Evolutionary conservation across 2,888 invertebrate genomes (phyloP).

Genomic region (Stegana nigrithorax): DNA sequence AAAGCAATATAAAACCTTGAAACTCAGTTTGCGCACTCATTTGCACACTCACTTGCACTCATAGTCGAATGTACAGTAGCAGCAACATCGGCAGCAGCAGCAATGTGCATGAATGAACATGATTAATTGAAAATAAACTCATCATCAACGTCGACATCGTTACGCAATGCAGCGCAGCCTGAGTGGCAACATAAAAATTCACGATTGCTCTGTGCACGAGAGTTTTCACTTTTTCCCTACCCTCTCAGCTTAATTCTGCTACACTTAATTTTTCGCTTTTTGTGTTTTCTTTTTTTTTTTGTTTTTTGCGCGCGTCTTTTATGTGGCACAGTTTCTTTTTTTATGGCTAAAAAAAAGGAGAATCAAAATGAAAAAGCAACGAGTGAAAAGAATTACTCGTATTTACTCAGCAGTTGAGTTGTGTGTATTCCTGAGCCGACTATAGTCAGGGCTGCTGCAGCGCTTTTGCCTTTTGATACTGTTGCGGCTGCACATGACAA

Average conservation of each 20-base stretch:
- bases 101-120: background rate
- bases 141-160: background rate
- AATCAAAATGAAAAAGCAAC: background rate
- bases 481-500: slow-evolving; percentile 6
- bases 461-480: too few species aligned
- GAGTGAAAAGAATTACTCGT: background rate
- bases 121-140: slow-evolving; percentile 10
- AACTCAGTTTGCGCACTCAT: too few species aligned
- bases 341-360: background rate
- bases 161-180: slow-evolving; percentile 1
- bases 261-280: background rate
- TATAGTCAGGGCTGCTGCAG: background rate
- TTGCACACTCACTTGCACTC: too few species aligned
- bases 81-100: background rate
- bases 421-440: background rate
- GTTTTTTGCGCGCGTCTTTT: background rate
- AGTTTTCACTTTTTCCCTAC: too few species aligned
- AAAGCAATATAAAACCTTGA: slow-evolving; percentile 5
- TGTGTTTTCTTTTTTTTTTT: background rate
- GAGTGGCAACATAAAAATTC: background rate
- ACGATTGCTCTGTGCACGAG: too few species aligned
- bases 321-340: too few species aligned
- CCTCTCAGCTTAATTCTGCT: too few species aligned
- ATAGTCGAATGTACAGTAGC: too few species aligned
- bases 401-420: background rate